These are phyloP conservation scores for Calliphora vicina DNA, from an alignment of 1,140 invertebrate genomes.

Conservation along the genomic window DNA sequence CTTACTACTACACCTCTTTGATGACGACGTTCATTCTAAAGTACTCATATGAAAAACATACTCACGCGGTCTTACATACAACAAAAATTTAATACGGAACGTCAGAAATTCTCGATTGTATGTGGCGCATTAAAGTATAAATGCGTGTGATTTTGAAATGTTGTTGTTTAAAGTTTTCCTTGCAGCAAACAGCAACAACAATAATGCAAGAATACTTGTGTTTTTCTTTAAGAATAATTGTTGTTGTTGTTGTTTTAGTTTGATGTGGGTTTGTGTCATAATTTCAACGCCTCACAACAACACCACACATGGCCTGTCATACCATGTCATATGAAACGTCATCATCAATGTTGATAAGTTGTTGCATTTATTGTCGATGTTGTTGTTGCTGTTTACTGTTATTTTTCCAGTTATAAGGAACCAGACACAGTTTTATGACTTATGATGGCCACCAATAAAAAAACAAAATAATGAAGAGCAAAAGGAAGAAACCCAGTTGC, in stretches of 20 bases:
- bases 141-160: conserved; percentile 12
- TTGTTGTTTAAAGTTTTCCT: not conserved
- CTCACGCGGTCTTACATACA: not conserved
- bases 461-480: too few relatives aligned
- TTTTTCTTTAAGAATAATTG: not conserved
- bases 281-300: conserved; percentile 28
- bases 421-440: too few relatives aligned
- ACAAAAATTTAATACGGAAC: too few relatives aligned
- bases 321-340: conserved; percentile 12
- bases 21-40: not conserved
- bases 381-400: not conserved
- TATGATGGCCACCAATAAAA: too few relatives aligned
- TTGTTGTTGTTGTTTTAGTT: not conserved
- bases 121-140: not conserved
- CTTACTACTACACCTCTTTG: not conserved
- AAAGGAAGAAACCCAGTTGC: too few relatives aligned
- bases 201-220: not conserved
- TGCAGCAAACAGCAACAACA: not conserved
- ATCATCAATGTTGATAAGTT: conserved; percentile 16
- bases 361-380: not conserved
- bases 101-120: not conserved
- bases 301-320: conserved; percentile 12
- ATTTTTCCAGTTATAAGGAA: too few relatives aligned
- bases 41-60: not conserved
- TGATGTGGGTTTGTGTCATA: conserved; percentile 34